Percentiles rank a stretch among this genome's conserved stretches.
These are phyloP conservation scores for Cynoglossus semilaevis DNA, from an alignment of 2,113 vertebrate genomes.

Conservation along the genomic window DNA sequence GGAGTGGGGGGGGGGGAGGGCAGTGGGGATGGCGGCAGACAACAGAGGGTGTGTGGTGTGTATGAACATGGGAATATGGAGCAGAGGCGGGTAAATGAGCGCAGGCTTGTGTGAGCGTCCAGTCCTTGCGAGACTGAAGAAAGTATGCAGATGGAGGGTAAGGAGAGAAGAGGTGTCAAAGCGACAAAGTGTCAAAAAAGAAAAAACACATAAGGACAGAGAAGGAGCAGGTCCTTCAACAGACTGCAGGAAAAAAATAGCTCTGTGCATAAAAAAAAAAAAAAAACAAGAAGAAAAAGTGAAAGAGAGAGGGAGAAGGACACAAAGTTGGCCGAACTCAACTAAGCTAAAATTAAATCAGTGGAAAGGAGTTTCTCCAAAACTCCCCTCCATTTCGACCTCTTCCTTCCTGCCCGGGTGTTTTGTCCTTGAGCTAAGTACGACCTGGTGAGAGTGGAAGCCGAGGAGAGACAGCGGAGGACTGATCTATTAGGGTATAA, in stretches of 20 bases:
- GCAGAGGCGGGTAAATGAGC: slow-evolving; percentile 1
- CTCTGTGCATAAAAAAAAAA: not conserved
- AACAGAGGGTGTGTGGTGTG: slow-evolving; percentile 40
- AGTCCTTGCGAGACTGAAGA: slow-evolving; percentile 2
- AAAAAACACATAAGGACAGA: slow-evolving; percentile 28
- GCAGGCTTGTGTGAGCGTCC: not conserved
- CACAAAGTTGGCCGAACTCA: slow-evolving; percentile 7
- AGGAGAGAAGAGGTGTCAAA: slow-evolving; percentile 21
- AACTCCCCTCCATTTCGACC: slow-evolving; percentile 42
- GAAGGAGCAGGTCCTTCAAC: slow-evolving; percentile 14
- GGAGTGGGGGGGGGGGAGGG: not conserved
- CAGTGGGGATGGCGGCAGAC: not conserved
- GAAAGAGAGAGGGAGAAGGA: slow-evolving; percentile 16
- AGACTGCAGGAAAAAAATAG: slow-evolving; percentile 16
- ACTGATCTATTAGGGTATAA: slow-evolving; percentile 62
- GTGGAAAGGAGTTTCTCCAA: slow-evolving; percentile 26
- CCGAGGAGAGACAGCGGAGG: slow-evolving; percentile 47
- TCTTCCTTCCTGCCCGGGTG: slow-evolving; percentile 14
- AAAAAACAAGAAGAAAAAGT: not conserved
- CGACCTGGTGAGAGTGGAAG: slow-evolving; percentile 39
- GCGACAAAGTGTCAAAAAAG: slow-evolving; percentile 18
- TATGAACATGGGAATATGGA: slow-evolving; percentile 41
- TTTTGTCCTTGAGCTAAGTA: slow-evolving; percentile 49
- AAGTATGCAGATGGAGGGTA: not conserved
- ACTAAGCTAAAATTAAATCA: slow-evolving; percentile 33